These are phyloP conservation scores for Platysteira castanea DNA, from an alignment of 2,113 vertebrate genomes.

Conservation along the genomic window DNA sequence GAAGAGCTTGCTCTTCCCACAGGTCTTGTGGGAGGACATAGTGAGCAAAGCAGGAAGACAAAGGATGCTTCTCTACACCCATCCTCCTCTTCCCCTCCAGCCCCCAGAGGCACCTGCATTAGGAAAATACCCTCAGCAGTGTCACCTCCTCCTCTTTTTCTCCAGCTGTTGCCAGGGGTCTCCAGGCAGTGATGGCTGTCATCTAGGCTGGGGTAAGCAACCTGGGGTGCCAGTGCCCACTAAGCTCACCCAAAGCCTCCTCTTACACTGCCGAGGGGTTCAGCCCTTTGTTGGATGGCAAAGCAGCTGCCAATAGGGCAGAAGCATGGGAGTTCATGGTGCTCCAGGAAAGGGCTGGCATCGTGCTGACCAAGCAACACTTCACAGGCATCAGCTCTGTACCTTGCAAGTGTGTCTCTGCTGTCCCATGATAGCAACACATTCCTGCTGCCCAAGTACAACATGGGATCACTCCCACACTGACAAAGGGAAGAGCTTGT, in stretches of 20 bases:
- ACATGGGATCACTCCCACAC: rapidly evolving
- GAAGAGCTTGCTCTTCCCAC: background rate
- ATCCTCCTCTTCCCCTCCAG: background rate
- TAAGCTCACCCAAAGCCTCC: background rate
- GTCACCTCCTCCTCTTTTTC: background rate
- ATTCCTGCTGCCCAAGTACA: background rate
- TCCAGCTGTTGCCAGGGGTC: background rate
- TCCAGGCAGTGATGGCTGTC: background rate
- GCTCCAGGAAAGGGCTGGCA: background rate
- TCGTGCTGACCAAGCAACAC: rapidly evolving
- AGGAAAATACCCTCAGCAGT: background rate
- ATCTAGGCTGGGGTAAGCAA: background rate
- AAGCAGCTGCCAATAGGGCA: background rate
- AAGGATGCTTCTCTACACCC: background rate
- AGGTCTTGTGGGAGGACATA: background rate
- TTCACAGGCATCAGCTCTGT: background rate
- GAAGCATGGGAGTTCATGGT: background rate
- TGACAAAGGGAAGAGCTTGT: background rate
- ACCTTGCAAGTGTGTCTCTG: background rate
- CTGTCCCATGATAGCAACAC: background rate
- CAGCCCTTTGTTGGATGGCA: background rate
- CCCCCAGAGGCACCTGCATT: background rate
- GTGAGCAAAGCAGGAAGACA: background rate
- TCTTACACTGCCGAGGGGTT: rapidly evolving
- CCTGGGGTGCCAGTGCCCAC: background rate